Base-by-base conservation (phyloP, 2,888 invertebrate genomes). In the Mylabris sibirica region DNA sequence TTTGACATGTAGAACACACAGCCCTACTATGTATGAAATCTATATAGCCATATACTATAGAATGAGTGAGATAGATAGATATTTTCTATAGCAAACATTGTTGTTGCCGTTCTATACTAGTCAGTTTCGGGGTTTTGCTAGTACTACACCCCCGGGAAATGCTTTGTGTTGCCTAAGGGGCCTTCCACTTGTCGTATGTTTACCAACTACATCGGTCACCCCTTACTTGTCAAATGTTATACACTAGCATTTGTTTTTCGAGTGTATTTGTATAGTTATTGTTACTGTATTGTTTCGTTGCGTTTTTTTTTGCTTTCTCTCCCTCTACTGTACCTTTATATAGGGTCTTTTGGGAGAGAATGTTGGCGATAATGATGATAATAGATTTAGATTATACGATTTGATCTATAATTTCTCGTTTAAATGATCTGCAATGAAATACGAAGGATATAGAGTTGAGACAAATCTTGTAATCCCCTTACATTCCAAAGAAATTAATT, bases 1-100 rank as follows among this genome's bases (percentile, higher is more conserved):
- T 86, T 86, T 86, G 85, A 85, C 82, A 84, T 84, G 83, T 84
- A 83, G 79, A 83, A 84, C 83, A 84, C 83, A 83, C 79, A 79
- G 74, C 70, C 65, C 20, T 49, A 49, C 0, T 17, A 20, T 17
- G 49, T 9, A 11, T 0, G 9, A 49, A 20, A 20, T 49, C 20
- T 49, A 49, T 49, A 11, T 20, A 49, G 3, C n/a, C n/a, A n/a
- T n/a, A n/a, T n/a, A n/a, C n/a, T n/a, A n/a, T n/a, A n/a, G 20
- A 49, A 44, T 68, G 73, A 67, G 77, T 75, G 75, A 20, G 49
- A 17, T 49, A 49, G 49, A 49, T 49, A 49, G 17, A n/a, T 49
- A 49, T 49, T 20, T 49, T 20, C 49, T 49, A 20, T 49, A 49
- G 9, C 20, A 20, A 20, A 20, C 20, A 49, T 49, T 11, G 20